These are phyloP conservation scores for Taxidea taxus DNA, from an alignment of 2,113 vertebrate genomes.

Conservation along the genomic window DNA sequence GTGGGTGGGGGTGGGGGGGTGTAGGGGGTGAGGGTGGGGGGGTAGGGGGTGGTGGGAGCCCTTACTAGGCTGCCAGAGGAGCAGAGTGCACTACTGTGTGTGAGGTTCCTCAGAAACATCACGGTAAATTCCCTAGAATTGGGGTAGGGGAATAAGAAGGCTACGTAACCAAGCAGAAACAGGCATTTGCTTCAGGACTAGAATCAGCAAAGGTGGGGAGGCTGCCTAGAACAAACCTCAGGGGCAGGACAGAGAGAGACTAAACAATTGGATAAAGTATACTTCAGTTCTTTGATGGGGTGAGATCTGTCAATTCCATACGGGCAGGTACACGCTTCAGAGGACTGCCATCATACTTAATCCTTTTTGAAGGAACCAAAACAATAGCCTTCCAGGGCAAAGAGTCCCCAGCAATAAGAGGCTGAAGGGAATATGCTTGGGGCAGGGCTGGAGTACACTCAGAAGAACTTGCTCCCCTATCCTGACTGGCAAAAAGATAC, in stretches of 20 bases:
- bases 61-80: neutral
- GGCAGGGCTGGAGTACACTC: neutral
- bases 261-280: neutral
- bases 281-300: neutral
- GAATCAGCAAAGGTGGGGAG: neutral
- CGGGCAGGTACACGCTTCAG: neutral
- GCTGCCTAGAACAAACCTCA: neutral
- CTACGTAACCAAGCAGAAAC: neutral
- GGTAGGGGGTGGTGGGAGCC: too few species aligned
- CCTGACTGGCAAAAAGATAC: neutral
- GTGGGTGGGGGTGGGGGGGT: too few species aligned
- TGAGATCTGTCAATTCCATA: neutral
- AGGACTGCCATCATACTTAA: neutral
- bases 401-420: neutral
- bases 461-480: neutral
- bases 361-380: neutral
- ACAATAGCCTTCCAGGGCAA: neutral
- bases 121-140: neutral
- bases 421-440: neutral
- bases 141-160: fast-evolving
- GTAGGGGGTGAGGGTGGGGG: too few species aligned
- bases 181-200: neutral
- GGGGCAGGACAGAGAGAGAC: neutral
- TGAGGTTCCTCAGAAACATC: neutral
- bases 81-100: neutral